Evolutionary conservation across 2,888 invertebrate species (phyloP).

Genomic region (Acutogordius australiensis): DNA sequence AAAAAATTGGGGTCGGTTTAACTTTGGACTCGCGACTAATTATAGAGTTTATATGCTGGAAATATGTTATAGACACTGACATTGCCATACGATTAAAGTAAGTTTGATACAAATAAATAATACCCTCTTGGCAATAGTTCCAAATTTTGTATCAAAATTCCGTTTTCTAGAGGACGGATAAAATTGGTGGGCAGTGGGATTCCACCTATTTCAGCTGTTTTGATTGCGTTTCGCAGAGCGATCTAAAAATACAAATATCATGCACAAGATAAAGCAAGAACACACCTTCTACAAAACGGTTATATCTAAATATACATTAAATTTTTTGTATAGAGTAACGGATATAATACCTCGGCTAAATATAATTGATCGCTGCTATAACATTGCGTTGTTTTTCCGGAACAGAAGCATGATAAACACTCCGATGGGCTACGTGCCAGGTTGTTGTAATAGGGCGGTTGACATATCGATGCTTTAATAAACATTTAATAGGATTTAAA

Average conservation of each 20-base stretch:
- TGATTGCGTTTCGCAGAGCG: background rate
- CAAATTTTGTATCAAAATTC: background rate
- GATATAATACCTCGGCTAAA: slow-evolving; percentile 13
- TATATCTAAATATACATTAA: too few species aligned
- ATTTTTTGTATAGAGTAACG: too few species aligned
- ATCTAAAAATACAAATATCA: too few species aligned
- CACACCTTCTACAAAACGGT: too few species aligned
- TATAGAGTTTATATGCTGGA: too few species aligned
- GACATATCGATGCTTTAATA: slow-evolving; percentile 21
- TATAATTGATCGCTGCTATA: slow-evolving; percentile 28
- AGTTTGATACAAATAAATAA: too few species aligned
- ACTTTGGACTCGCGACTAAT: too few species aligned
- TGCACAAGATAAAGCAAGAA: too few species aligned
- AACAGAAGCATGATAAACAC: slow-evolving; percentile 82
- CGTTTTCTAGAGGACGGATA: background rate
- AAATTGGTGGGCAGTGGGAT: background rate
- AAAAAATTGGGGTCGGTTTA: too few species aligned
- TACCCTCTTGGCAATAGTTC: background rate
- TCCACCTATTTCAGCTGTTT: background rate
- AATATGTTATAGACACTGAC: too few species aligned
- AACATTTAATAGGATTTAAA: too few species aligned
- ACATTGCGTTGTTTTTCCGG: slow-evolving; percentile 54
- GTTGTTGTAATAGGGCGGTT: slow-evolving; percentile 46
- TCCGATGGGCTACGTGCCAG: slow-evolving; percentile 39
- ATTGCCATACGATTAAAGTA: too few species aligned